phyloP scores from a whole-genome alignment of 1,140 invertebrate genomes.

The Heliothis virescens region DNA sequence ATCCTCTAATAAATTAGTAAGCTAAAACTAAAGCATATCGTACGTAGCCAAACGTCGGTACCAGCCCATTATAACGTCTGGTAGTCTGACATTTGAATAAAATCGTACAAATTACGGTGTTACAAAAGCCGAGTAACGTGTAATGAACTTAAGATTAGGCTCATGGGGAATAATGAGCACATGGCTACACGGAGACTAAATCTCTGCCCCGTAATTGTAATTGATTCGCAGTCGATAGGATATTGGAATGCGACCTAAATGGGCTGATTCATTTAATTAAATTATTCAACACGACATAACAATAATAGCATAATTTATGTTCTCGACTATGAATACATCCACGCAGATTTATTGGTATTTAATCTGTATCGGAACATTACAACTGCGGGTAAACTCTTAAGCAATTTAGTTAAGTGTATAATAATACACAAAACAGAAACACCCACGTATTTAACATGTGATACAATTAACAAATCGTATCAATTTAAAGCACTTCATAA shows the following conservation, averaged over 20 bases:
- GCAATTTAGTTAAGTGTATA: neutral
- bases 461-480: too few species aligned
- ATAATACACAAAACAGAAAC: too few species aligned
- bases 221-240: conserved; percentile 37
- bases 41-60: conserved; percentile 37
- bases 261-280: conserved; percentile 23
- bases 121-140: conserved; percentile 19
- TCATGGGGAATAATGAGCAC: conserved; percentile 20
- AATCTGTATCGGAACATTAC: neutral
- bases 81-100: conserved; percentile 46
- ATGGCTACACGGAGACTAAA: neutral
- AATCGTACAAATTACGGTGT: conserved; percentile 46
- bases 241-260: conserved; percentile 38
- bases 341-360: neutral
- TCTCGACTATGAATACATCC: neutral
- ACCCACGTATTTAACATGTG: too few species aligned
- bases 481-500: too few species aligned
- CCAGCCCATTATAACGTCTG: conserved; percentile 39
- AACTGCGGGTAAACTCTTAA: neutral
- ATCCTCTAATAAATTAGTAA: conserved; percentile 34
- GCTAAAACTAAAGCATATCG: conserved; percentile 9
- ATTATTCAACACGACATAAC: conserved; percentile 24
- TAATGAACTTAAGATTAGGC: conserved; percentile 32
- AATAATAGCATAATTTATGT: conserved; percentile 28
- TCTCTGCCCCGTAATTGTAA: conserved; percentile 23